Conservation (phyloP, 2,888 invertebrate genomes). For the Caenorhabditis sulstoni region DNA sequence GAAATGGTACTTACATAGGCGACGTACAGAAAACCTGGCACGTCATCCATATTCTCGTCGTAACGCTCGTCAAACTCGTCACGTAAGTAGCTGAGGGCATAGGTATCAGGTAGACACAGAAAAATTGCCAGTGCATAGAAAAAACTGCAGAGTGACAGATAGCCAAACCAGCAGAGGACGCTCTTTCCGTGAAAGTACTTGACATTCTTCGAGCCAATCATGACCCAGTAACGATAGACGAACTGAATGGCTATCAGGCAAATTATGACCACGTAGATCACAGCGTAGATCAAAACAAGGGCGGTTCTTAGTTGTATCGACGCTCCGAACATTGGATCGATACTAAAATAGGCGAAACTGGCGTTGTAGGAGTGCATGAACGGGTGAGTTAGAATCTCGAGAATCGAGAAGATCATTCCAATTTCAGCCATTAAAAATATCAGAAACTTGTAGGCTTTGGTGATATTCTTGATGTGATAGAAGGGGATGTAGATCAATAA, state of each 20-base stretch:
- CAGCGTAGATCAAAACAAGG: background rate
- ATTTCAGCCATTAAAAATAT: background rate
- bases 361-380: conserved; percentile 21
- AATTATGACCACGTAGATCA: background rate
- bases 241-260: background rate
- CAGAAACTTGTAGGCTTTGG: conserved; percentile 8
- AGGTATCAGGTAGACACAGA: background rate
- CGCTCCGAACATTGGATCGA: no score
- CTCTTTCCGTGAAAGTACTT: background rate
- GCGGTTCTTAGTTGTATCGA: no score
- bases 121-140: background rate
- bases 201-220: background rate
- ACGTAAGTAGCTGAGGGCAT: background rate
- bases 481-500: conserved; percentile 16
- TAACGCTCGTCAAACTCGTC: background rate
- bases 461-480: conserved; percentile 3
- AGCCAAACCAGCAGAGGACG: background rate
- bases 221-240: conserved; percentile 6
- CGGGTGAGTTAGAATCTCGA: background rate
- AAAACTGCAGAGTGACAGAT: background rate
- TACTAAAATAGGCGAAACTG: conserved; percentile 16
- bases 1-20: no score
- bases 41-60: background rate
- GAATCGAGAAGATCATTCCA: conserved; percentile 5
- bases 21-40: background rate